phyloP scores from a whole-genome alignment of 2,113 vertebrate genomes.

The Perca fluviatilis region DNA sequence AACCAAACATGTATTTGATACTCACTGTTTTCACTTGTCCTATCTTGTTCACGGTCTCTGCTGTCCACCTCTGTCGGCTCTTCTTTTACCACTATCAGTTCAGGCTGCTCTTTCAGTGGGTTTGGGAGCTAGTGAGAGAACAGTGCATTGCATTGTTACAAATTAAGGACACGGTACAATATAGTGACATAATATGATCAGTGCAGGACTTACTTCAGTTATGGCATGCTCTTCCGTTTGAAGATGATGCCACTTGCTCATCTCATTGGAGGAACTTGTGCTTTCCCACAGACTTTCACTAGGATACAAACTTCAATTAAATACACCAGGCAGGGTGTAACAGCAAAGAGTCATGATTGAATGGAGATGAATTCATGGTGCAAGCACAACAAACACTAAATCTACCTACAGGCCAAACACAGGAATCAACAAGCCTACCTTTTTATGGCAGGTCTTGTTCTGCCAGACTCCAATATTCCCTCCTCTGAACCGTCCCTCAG shows the following conservation, averaged over 20 bases:
- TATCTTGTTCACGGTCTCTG: constrained; percentile 24
- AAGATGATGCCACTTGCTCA: constrained; percentile 26
- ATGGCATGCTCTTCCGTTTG: constrained; percentile 32
- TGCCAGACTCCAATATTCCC: constrained; percentile 29
- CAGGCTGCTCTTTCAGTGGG: constrained; percentile 45
- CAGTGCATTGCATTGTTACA: not conserved
- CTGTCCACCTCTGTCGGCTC: constrained; percentile 68
- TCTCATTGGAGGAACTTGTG: constrained; percentile 54
- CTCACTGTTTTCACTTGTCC: constrained; percentile 67
- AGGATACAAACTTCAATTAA: constrained; percentile 34
- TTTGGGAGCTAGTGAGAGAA: constrained; percentile 44
- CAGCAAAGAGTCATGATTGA: not conserved
- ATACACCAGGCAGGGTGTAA: not conserved
- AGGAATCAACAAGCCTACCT: constrained; percentile 55
- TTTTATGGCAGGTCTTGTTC: constrained; percentile 48
- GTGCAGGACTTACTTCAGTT: constrained; percentile 55
- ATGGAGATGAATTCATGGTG: not conserved
- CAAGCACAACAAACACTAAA: not conserved
- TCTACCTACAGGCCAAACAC: not conserved
- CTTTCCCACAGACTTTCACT: constrained; percentile 70
- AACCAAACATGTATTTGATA: not conserved
- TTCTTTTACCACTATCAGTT: constrained; percentile 73
- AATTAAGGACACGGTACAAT: not conserved
- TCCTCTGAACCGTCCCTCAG: constrained; percentile 36
- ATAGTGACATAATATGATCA: not conserved